Conservation (phyloP, 1,140 invertebrate genomes). For the Lamellibrachia luymesi region DNA sequence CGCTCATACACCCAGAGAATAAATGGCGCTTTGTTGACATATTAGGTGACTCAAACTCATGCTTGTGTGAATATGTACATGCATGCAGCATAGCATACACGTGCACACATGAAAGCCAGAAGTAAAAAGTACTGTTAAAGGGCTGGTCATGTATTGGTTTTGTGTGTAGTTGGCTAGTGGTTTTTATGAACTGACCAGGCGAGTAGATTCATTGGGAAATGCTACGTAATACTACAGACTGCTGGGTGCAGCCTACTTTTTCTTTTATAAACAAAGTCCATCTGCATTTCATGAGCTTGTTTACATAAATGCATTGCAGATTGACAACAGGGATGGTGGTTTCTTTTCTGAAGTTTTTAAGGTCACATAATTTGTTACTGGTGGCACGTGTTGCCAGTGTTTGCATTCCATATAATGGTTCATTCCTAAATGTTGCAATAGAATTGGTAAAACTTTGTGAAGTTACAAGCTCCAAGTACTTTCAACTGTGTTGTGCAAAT, state of each 20-base stretch:
- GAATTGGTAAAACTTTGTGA: background rate
- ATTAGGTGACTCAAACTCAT: background rate
- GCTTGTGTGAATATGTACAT: background rate
- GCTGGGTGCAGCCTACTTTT: background rate
- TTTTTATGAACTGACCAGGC: background rate
- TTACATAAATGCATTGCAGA: conserved; percentile 1
- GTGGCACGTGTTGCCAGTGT: background rate
- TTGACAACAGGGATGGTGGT: background rate
- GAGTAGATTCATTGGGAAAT: background rate
- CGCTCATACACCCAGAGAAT: background rate
- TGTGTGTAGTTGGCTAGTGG: background rate
- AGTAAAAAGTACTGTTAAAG: background rate
- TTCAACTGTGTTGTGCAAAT: background rate
- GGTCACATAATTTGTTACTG: background rate
- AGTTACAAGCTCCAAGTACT: background rate
- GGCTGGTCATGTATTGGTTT: background rate
- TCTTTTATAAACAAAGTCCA: background rate
- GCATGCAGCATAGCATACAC: background rate
- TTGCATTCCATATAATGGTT: background rate
- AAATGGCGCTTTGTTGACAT: background rate
- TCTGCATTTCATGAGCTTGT: background rate
- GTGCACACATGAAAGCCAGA: background rate
- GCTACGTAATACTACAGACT: background rate
- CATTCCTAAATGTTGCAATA: background rate
- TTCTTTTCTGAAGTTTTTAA: conserved; percentile 6